These are phyloP conservation scores for Bergia sp. DNA, from an alignment of 92 coral and sea anemone genomes.

Conservation along the genomic window DNA sequence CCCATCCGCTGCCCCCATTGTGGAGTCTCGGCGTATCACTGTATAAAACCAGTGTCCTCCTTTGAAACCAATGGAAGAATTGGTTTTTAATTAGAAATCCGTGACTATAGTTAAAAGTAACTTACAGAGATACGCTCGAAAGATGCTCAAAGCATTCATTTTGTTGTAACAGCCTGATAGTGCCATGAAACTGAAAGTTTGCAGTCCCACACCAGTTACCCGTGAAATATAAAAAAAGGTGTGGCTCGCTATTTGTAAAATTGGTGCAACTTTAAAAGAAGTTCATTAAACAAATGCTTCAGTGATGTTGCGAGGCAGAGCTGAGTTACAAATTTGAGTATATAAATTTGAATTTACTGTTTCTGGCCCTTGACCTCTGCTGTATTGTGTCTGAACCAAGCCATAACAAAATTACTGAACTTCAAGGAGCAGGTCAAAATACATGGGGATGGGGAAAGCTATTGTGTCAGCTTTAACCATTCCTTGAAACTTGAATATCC, in stretches of 20 bases:
- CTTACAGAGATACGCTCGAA: background rate
- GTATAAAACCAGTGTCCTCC: conserved; percentile 82
- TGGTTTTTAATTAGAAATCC: conserved; percentile 14
- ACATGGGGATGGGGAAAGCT: no score
- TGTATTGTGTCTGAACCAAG: background rate
- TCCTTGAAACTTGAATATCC: background rate
- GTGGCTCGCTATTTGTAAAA: conserved; percentile 33
- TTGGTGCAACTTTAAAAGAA: background rate
- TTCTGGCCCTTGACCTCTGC: background rate
- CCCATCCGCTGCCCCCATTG: conserved; percentile 94
- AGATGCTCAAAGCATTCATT: conserved; percentile 26
- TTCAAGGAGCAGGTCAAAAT: no score
- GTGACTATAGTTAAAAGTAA: conserved; percentile 7
- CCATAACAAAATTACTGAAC: background rate
- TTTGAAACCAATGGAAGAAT: conserved; percentile 57
- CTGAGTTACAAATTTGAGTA: background rate
- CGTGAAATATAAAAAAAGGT: conserved; percentile 25
- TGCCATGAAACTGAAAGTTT: background rate
- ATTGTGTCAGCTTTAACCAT: background rate
- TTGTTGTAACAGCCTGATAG: background rate
- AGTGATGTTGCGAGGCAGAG: background rate
- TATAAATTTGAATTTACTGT: background rate
- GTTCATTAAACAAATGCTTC: background rate
- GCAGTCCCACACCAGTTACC: conserved; percentile 27
- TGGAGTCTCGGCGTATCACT: conserved; percentile 90